These are phyloP conservation scores for Nesogale talazaci DNA, from an alignment of 2,113 vertebrate genomes.

Conservation along the genomic window DNA sequence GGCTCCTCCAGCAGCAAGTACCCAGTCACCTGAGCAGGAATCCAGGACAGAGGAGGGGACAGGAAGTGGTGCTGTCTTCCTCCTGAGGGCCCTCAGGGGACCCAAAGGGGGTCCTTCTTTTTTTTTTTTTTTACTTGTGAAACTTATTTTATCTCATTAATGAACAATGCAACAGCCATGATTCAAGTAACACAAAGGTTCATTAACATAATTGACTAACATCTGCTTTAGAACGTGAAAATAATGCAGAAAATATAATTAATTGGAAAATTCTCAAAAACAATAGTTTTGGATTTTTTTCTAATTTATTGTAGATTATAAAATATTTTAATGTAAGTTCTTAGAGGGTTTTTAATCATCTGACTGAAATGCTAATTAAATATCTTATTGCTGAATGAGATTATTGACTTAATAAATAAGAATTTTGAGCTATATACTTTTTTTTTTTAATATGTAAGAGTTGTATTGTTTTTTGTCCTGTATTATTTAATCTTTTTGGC, in stretches of 20 bases:
- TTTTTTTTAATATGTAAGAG: too few species aligned
- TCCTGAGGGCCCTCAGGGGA: too few species aligned
- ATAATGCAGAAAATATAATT: not conserved
- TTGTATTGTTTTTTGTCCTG: too few species aligned
- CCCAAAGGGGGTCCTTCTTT: too few species aligned
- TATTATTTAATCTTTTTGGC: too few species aligned
- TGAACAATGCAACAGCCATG: not conserved
- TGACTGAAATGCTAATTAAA: conserved; percentile 11
- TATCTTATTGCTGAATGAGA: not conserved
- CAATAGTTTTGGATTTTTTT: conserved; percentile 14
- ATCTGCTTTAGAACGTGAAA: not conserved
- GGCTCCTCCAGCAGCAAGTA: too few species aligned
- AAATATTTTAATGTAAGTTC: not conserved
- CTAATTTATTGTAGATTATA: not conserved
- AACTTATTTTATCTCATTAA: conserved; percentile 7
- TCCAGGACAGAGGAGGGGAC: too few species aligned
- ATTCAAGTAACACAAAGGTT: not conserved
- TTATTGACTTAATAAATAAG: not conserved
- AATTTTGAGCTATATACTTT: not conserved
- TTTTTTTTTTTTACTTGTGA: too few species aligned
- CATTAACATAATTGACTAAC: not conserved
- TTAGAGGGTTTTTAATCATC: conserved; percentile 1
- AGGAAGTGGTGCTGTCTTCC: too few species aligned
- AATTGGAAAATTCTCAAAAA: conserved; percentile 5
- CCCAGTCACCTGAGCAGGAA: too few species aligned